phyloP scores from a whole-genome alignment of 2,113 vertebrate genomes.

The Pleuronectes platessa region DNA sequence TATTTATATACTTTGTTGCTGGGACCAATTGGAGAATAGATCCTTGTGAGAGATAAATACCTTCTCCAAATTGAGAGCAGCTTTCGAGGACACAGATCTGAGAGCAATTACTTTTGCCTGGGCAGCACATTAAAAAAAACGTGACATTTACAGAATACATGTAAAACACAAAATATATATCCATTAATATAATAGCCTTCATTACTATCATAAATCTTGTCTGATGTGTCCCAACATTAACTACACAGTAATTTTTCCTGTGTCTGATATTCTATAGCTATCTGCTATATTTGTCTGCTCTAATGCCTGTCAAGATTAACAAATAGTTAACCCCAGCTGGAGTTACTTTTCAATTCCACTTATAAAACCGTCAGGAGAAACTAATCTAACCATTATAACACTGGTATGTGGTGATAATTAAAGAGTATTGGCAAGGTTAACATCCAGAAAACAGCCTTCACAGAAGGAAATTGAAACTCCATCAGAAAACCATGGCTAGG shows the following conservation, averaged over 20 bases:
- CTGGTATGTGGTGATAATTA: slow-evolving; percentile 50
- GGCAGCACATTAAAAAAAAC: too few relatives aligned
- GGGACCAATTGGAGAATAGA: too few relatives aligned
- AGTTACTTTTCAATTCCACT: slow-evolving; percentile 25
- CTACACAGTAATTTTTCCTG: slow-evolving; percentile 24
- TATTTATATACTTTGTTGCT: background rate
- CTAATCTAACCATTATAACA: slow-evolving; percentile 8
- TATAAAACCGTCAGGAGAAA: slow-evolving; percentile 25
- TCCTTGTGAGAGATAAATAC: too few relatives aligned
- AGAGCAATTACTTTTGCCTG: slow-evolving; percentile 63
- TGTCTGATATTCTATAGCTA: slow-evolving; percentile 37
- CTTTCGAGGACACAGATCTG: slow-evolving; percentile 59
- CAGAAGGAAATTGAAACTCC: background rate
- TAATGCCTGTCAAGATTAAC: slow-evolving; percentile 56
- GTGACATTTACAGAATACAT: slow-evolving; percentile 27
- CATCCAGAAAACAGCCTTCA: background rate
- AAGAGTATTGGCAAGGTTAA: slow-evolving; percentile 21
- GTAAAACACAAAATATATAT: slow-evolving; percentile 40
- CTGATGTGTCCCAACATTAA: slow-evolving; percentile 18
- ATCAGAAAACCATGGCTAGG: background rate
- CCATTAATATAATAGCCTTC: slow-evolving; percentile 49
- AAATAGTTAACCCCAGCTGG: slow-evolving; percentile 18
- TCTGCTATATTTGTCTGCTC: slow-evolving; percentile 34
- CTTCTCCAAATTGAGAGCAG: too few relatives aligned
- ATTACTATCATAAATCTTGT: slow-evolving; percentile 30